These are phyloP conservation scores for Tineola bisselliella DNA, from an alignment of 2,888 invertebrate species.

Conservation along the genomic window DNA sequence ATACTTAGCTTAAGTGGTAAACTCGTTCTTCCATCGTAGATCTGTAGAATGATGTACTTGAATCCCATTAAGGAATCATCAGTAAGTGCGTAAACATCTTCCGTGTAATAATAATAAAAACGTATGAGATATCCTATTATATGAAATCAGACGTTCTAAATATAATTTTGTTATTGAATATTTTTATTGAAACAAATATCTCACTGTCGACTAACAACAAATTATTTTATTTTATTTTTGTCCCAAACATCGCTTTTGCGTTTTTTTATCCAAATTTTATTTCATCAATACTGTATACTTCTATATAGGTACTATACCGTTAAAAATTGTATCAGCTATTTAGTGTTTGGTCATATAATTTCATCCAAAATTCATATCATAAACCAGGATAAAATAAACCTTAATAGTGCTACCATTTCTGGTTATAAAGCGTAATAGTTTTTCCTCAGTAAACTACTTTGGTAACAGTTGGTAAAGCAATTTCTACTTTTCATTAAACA, in stretches of 20 bases:
- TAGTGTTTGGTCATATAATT: no score
- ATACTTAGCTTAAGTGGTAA: conserved; percentile 14
- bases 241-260: no score
- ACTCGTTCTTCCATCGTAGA: background rate
- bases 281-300: no score
- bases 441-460: background rate
- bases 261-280: no score
- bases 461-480: background rate
- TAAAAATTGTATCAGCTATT: conserved; percentile 21
- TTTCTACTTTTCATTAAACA: background rate
- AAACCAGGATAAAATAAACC: no score
- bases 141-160: background rate
- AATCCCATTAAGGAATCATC: conserved; percentile 1
- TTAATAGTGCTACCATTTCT: background rate
- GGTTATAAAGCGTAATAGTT: background rate
- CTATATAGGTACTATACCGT: conserved; percentile 20
- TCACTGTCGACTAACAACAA: no score
- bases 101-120: background rate
- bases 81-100: background rate
- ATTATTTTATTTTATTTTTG: no score
- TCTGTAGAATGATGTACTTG: background rate
- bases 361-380: no score
- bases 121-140: background rate
- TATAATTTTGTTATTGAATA: no score
- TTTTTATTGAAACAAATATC: no score